Base-by-base conservation (phyloP, 2,888 invertebrate species). In the Drosophila demipolita region DNA sequence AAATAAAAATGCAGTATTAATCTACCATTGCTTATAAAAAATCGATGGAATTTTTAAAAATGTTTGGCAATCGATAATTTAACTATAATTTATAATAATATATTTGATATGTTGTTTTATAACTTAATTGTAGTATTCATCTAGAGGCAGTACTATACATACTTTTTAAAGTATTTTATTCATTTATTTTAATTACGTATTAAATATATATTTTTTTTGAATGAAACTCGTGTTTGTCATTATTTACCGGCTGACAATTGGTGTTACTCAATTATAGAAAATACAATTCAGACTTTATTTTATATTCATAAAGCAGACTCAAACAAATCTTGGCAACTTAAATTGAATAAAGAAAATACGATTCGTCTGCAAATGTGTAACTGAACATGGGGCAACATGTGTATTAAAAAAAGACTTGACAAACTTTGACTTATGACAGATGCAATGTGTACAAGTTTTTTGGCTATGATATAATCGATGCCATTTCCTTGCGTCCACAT, bases 401-500 rank as follows among this genome's bases (percentile, higher is more conserved):
- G 29, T 29, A 29, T 40, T 15, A 1, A 45, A 3, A 15, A 40
- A 15, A 1, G 15, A 23, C 45, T 49, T 49, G 8, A 23, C 9
- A 49, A 26, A 17, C 12, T 38, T 33, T 38, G n/a, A 15, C 66
- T 17, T 17, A 23, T 36, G 29, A 36, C 45, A 36, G 29, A 66
- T 17, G 7, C 9, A 11, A 66, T 32, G 38, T 38, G 33, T 15
- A 15, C 17, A 29, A 33, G 66, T 11, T 26, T 7, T 55, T 7
- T 45, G 2, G 55, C 26, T 12, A 12, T 26, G 26, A 55, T 15
- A 38, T 55, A 32, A 36, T 38, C 53, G 54, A 26, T n/a, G 17
- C 20, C 33, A 8, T 48, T 26, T 54, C 38, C 55, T 23, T 29
- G 12, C 15, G 15, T 45, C 9, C 17, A 36, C 15, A 20, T 26